Evolutionary conservation across 2,113 vertebrate genomes (phyloP), one percentile per base, ranked within the genome.

Genomic region (Notarius quadriscutis): DNA sequence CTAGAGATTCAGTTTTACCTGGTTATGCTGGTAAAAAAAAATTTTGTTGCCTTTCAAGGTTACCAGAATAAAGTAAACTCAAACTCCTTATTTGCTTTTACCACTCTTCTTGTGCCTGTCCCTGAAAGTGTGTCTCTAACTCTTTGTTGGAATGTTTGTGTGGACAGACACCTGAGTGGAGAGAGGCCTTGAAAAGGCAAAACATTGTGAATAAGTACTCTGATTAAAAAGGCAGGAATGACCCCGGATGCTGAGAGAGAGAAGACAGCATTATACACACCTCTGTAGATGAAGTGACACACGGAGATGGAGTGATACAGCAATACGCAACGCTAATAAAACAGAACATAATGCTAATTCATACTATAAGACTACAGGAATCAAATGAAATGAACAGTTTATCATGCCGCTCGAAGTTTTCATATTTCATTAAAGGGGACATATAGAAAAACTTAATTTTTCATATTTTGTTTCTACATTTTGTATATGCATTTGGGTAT

Each of bases 141-240:
- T 62, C 82, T 84, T 41, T 84, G 63, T 85, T 60, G 58, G n/a
- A 81, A 51, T 85, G 34, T 72, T 83, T 77, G 65, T 14, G 58
- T 86, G 60, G 34, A 72, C 48, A 57, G 55, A 71, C 51, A 69
- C 62, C 82, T 69, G 57, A 62, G 58, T 78, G 72, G 41, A 71
- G 15, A 79, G 50, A 63, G 82, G 71, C 87, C 87, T 90, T 90
- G 81, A 88, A 82, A 81, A 67, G 53, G 57, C 17, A 78, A 71
- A 27, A 60, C 57, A 63, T 17, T 48, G 62, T 84, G 72, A 81
- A 75, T 34, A 65, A 79, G 48, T 75, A 77, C 53, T 77, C 22
- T 69, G 10, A 30, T 62, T 41, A 30, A 57, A 57, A 81, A 53
- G 60, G 20, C 34, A 83, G 81, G 3, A 67, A 63, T 83, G 27